Conservation (phyloP, 2,113 vertebrate genomes). For the Myotis yumanensis region DNA sequence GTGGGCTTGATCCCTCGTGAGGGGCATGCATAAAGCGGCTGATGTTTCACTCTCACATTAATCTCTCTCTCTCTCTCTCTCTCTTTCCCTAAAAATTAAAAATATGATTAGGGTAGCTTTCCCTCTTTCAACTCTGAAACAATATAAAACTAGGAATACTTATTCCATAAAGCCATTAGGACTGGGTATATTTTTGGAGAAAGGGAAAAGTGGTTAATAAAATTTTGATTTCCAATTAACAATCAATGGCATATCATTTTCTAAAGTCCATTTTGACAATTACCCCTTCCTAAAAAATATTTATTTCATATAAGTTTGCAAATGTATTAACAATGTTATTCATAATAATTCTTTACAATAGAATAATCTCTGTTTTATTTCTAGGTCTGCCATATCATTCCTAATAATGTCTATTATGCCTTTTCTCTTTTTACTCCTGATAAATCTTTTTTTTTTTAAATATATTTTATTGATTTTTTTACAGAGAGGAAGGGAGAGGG, state of each 20-base stretch:
- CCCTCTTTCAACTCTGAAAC: not conserved
- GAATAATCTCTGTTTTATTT: not conserved
- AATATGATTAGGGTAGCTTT: not conserved
- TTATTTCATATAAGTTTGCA: not conserved
- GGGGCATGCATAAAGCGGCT: too few relatives aligned
- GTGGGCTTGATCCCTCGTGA: too few relatives aligned
- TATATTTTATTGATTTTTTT: too few relatives aligned
- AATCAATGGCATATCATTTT: not conserved
- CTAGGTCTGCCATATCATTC: not conserved
- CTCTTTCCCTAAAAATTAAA: too few relatives aligned
- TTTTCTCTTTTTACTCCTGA: not conserved
- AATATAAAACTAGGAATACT: not conserved
- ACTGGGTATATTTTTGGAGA: not conserved
- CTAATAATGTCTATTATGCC: not conserved
- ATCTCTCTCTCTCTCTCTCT: too few relatives aligned
- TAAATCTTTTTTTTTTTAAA: too few relatives aligned
- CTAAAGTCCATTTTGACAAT: not conserved
- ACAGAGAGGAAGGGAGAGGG: too few relatives aligned
- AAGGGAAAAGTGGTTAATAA: not conserved
- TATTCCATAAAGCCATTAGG: not conserved
- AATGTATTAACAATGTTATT: not conserved
- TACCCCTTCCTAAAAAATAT: not conserved
- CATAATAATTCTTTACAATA: not conserved
- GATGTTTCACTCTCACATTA: too few relatives aligned
- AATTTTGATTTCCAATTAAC: not conserved